A percentile compares a stretch with the other conserved stretches of the same genome.
Conservation (phyloP, 2,797 vertebrate species). For the Sphenopsis melanotis region DNA sequence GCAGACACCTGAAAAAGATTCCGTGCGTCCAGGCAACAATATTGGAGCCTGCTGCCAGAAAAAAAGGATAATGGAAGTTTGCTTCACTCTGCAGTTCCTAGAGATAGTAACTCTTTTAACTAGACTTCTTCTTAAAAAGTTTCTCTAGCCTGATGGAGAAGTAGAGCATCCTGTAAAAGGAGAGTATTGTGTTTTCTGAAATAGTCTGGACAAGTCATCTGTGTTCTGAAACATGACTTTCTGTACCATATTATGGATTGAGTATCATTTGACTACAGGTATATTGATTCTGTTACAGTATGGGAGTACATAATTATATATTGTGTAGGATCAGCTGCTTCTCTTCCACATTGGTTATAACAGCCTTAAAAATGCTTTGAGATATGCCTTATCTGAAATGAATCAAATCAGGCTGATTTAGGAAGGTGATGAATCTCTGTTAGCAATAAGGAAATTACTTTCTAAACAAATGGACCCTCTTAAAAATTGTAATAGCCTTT, state of each 20-base stretch:
- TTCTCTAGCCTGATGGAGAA: neutral
- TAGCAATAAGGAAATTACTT: neutral
- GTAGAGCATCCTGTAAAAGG: neutral
- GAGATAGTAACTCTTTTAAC: neutral
- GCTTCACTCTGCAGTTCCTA: neutral
- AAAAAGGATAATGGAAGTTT: constrained; percentile 14
- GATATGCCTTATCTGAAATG: neutral
- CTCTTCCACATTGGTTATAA: neutral
- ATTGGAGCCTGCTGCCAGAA: constrained; percentile 25
- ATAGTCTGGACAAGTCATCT: neutral
- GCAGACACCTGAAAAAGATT: constrained; percentile 39
- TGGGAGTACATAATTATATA: neutral
- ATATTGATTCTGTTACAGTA: neutral
- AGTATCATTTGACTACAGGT: neutral
- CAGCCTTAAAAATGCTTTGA: neutral
- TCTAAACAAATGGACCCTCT: neutral
- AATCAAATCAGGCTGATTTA: neutral
- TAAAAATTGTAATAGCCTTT: neutral
- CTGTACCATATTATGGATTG: neutral
- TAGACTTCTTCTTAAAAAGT: neutral
- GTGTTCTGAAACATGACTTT: neutral
- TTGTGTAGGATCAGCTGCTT: neutral
- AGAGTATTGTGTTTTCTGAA: neutral
- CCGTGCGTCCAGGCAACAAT: constrained; percentile 16
- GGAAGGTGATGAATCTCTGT: neutral